Evolutionary conservation across 2,888 invertebrate species (phyloP).

Genomic region (Eupithecia subumbrata): DNA sequence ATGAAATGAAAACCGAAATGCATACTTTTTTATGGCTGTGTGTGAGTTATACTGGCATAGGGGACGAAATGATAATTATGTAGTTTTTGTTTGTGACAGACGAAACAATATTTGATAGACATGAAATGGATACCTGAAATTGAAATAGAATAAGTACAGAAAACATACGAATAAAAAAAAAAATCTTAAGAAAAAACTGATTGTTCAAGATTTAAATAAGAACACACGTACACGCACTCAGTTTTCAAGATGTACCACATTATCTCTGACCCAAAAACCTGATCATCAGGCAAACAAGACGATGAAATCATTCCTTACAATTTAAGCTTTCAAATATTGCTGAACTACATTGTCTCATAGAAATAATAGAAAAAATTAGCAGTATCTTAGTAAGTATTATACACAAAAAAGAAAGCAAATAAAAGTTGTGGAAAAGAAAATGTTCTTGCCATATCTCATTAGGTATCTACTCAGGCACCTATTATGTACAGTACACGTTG

Average conservation of each 20-base stretch:
- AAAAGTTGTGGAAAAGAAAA: not conserved
- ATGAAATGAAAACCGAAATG: not conserved
- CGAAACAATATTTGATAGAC: not conserved
- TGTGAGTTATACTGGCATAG: not conserved
- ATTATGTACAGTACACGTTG: constrained; percentile 50
- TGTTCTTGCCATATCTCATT: not conserved
- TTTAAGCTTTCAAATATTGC: constrained; percentile 29
- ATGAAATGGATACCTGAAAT: not conserved
- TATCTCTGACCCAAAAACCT: constrained; percentile 55
- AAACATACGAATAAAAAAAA: not conserved
- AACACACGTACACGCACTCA: not conserved
- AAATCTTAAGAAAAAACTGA: not conserved
- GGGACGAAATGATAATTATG: not conserved
- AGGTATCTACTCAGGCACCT: too few relatives aligned
- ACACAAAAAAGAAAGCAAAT: not conserved
- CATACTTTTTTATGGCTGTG: not conserved
- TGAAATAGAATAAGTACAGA: not conserved
- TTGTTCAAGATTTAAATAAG: not conserved
- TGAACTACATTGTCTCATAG: not conserved
- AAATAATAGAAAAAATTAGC: not conserved
- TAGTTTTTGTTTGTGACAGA: not conserved
- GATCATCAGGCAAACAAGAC: constrained; percentile 55
- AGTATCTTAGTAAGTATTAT: not conserved
- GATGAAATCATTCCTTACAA: constrained; percentile 67
- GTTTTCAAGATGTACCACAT: constrained; percentile 12